phyloP scores from a whole-genome alignment of 2,888 invertebrate species.

The Timandra comae region DNA sequence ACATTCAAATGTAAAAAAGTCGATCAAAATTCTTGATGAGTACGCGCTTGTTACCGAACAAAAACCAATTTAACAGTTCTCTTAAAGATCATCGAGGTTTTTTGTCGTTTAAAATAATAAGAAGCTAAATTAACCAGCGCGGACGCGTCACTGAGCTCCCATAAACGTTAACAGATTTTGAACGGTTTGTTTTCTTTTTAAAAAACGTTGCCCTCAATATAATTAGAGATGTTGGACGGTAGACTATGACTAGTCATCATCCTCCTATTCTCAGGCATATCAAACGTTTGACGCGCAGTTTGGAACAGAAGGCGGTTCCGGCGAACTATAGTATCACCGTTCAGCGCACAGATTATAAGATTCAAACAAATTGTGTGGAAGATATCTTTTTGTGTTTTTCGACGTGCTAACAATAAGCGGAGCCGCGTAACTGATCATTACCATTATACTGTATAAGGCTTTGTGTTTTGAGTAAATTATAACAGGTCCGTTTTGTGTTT shows the following conservation, averaged over 20 bases:
- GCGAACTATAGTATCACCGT: conserved; percentile 43
- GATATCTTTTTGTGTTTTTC: conserved; percentile 60
- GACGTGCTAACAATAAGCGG: conserved; percentile 70
- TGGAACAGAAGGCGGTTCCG: conserved; percentile 47
- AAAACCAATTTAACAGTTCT: conserved; percentile 59
- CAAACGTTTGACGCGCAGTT: conserved; percentile 42
- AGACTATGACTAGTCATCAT: conserved; percentile 67
- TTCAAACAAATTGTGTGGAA: conserved; percentile 67
- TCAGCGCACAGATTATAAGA: conserved; percentile 63
- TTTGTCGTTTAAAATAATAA: conserved; percentile 49
- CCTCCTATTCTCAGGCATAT: conserved; percentile 52
- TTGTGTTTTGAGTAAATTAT: conserved; percentile 77
- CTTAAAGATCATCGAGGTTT: conserved; percentile 60
- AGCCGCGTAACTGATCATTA: conserved; percentile 72
- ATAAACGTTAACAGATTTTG: conserved; percentile 66
- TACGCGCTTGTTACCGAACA: conserved; percentile 20
- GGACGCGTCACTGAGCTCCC: conserved; percentile 52
- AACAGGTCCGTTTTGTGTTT: conserved; percentile 65
- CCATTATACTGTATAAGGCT: conserved; percentile 72
- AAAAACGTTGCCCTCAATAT: conserved; percentile 52
- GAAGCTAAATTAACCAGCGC: conserved; percentile 47
- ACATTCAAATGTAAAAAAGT: too few species aligned
- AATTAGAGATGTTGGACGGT: conserved; percentile 60
- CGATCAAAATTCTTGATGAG: too few species aligned
- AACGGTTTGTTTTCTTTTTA: conserved; percentile 65